A percentile compares a stretch with the other conserved stretches of the same genome.
These are phyloP conservation scores for Hypanus sabinus DNA, from an alignment of 2,113 vertebrate genomes.

Conservation along the genomic window DNA sequence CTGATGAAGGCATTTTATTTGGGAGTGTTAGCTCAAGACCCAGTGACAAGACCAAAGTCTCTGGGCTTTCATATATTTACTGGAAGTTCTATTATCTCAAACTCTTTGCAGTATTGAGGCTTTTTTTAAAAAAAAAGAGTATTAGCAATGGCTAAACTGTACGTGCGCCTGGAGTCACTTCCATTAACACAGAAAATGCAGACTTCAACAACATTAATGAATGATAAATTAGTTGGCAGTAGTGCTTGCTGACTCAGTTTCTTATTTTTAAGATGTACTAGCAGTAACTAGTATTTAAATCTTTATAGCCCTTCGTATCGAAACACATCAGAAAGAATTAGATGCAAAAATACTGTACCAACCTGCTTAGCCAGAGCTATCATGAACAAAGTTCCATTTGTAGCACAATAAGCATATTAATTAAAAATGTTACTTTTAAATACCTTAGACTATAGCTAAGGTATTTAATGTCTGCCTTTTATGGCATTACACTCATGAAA, in stretches of 20 bases:
- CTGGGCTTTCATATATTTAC: no score
- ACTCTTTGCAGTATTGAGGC: neutral
- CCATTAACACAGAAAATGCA: neutral
- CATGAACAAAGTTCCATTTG: neutral
- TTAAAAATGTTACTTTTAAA: neutral
- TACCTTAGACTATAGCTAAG: neutral
- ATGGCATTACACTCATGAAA: neutral
- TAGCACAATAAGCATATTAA: neutral
- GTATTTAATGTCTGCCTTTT: neutral
- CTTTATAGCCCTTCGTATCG: neutral
- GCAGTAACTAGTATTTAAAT: neutral
- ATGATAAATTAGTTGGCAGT: neutral
- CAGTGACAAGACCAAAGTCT: no score
- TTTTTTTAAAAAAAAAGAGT: neutral
- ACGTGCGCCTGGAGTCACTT: neutral
- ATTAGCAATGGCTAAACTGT: neutral
- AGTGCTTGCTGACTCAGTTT: neutral
- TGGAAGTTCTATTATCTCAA: no score
- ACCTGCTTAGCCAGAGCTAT: neutral
- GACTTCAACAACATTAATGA: neutral
- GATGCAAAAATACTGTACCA: neutral
- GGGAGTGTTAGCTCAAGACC: no score
- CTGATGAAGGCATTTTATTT: no score
- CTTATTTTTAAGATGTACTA: neutral
- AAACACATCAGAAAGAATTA: neutral